Conservation (phyloP, 2,888 invertebrate genomes). For the Drosophila sordidula region DNA sequence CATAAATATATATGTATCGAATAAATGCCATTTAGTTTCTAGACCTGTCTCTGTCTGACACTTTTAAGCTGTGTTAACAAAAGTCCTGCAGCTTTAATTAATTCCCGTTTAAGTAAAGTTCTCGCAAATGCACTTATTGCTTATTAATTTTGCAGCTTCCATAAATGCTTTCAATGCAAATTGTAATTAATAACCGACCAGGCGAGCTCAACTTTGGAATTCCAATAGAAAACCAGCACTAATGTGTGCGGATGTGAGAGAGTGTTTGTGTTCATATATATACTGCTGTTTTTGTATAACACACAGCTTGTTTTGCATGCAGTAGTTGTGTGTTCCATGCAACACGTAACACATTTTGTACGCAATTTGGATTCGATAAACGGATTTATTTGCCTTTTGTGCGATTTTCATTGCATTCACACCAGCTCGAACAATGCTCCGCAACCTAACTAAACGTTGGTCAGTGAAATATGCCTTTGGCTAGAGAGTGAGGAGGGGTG, state of each 20-base stretch:
- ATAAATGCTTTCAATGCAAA: slow-evolving; percentile 5
- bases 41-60: too few relatives aligned
- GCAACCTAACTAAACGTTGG: slow-evolving; percentile 10
- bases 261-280: slow-evolving; percentile 17
- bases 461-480: slow-evolving; percentile 10
- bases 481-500: too few relatives aligned
- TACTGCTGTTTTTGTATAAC: too few relatives aligned
- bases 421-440: slow-evolving; percentile 13
- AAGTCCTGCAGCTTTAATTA: background rate
- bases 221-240: too few relatives aligned
- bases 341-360: slow-evolving; percentile 46
- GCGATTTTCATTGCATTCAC: slow-evolving; percentile 45
- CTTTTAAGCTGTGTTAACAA: too few relatives aligned
- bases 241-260: background rate
- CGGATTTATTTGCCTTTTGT: slow-evolving; percentile 62
- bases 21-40: too few relatives aligned
- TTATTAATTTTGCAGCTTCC: background rate
- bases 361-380: slow-evolving; percentile 58
- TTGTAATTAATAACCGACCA: slow-evolving; percentile 10
- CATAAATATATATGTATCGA: too few relatives aligned
- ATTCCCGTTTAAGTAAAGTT: background rate
- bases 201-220: background rate
- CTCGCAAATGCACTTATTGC: too few relatives aligned
- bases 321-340: slow-evolving; percentile 11
- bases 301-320: slow-evolving; percentile 7